phyloP scores from a whole-genome alignment of 1,140 invertebrate species.

The Halesus radiatus region DNA sequence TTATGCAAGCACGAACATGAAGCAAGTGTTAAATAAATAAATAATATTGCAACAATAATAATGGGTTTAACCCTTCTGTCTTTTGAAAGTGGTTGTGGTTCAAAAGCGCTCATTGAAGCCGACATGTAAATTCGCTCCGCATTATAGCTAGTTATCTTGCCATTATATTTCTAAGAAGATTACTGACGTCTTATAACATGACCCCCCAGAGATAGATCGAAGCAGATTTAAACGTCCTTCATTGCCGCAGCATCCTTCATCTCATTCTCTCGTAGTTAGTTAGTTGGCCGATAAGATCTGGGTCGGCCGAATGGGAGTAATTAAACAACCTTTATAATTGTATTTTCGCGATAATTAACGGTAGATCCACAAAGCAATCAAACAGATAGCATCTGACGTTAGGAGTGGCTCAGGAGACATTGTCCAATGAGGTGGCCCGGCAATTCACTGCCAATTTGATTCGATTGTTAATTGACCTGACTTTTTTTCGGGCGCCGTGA shows the following conservation, averaged over 20 bases:
- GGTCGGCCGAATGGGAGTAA: constrained; percentile 29
- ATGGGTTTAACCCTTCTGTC: no score
- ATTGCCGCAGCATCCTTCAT: background rate
- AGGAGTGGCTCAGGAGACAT: background rate
- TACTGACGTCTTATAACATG: background rate
- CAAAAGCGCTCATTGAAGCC: no score
- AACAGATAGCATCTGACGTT: constrained; percentile 19
- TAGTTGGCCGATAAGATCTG: background rate
- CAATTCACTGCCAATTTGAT: constrained; percentile 3
- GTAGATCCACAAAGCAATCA: constrained; percentile 17
- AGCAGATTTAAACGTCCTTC: no score
- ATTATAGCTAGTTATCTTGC: no score
- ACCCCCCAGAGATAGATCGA: constrained; percentile 1
- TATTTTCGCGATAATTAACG: constrained; percentile 28
- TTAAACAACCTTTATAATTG: constrained; percentile 22
- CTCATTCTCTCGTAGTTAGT: background rate
- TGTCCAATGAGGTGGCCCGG: background rate
- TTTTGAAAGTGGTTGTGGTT: no score
- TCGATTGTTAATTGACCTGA: background rate
- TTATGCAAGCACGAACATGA: no score
- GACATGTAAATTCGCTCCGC: no score
- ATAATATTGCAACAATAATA: no score
- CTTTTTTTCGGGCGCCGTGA: background rate
- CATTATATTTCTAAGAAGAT: no score
- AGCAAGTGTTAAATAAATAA: no score